Conservation (phyloP, 2,797 vertebrate species). For the Sebastes steindachneri region DNA sequence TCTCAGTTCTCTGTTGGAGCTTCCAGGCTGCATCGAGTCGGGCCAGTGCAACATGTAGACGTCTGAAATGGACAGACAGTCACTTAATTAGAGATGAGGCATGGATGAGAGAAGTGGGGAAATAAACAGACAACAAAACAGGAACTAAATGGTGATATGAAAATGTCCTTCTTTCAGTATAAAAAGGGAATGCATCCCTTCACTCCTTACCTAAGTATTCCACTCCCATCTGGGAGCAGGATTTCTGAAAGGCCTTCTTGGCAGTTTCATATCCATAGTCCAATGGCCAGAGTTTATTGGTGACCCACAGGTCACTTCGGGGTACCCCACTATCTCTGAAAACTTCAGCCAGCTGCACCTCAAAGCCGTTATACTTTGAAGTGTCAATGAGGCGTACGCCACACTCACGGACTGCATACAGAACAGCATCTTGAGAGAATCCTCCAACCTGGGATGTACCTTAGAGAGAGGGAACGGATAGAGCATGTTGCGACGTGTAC, state of each 20-base stretch:
- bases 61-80: too few relatives aligned
- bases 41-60: too few relatives aligned
- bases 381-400: conserved; percentile 80
- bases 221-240: conserved; percentile 60
- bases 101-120: too few relatives aligned
- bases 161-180: not conserved
- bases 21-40: too few relatives aligned
- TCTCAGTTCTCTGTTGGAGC: too few relatives aligned
- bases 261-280: conserved; percentile 78
- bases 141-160: too few relatives aligned
- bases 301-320: conserved; percentile 75
- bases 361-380: conserved; percentile 79
- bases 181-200: not conserved
- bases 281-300: conserved; percentile 79
- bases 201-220: not conserved
- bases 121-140: too few relatives aligned
- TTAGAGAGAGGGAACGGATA: too few relatives aligned
- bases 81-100: too few relatives aligned
- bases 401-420: not conserved
- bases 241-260: conserved; percentile 73
- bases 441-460: too few relatives aligned
- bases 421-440: not conserved
- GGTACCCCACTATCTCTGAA: conserved; percentile 72
- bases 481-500: too few relatives aligned
- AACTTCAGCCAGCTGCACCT: conserved; percentile 71